Evolutionary conservation across 2,888 invertebrate genomes (phyloP), one percentile per base, ranked within the genome.

Genomic region (Carpatolechia fugitivella): DNA sequence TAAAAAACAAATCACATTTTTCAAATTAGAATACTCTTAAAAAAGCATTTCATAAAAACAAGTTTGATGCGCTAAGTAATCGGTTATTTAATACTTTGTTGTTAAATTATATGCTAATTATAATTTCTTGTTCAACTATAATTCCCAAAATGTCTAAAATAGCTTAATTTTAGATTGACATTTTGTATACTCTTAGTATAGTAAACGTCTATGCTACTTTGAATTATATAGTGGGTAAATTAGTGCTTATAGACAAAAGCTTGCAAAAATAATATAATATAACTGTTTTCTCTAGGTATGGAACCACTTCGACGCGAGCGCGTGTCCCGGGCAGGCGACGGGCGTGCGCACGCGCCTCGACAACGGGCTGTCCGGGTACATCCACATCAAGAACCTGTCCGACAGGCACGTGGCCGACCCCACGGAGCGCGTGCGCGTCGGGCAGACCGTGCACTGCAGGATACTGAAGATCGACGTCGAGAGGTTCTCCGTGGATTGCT

Each of bases 391-490:
- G 82, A 97, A 97, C 84, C 90, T 99, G 38, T 98, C 98, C 0
- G 98, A 99, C 80, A 96, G 96, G 56, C 96, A 96, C 70, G 98
- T 99, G 0, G 93, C 95, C 8, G 97, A 98, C 86, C 99, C 99
- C 0, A 96, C 97, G 66, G 97, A 98, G 60, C 92, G 99, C 52
- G 99, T 99, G 0, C 92, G 95, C 52, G 92, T 95, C 60, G 94
- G 95, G 0, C 96, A 97, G 81, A 93, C 95, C 0, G 95, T 97
- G 51, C 95, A 97, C 78, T 96, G 96, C 66, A 91, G 99, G 33
- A 94, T 99, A 62, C 94, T 94, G n/a, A 99, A 99, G 87, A 98
- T 99, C 46, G 98, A 99, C 66, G 97, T 98, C 0, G 98, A 99
- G 65, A 91, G 97, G 54, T 99, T 99, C 78, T 95, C 95, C 0